phyloP scores from a whole-genome alignment of 2,888 invertebrate species.

The Pammene fasciana region DNA sequence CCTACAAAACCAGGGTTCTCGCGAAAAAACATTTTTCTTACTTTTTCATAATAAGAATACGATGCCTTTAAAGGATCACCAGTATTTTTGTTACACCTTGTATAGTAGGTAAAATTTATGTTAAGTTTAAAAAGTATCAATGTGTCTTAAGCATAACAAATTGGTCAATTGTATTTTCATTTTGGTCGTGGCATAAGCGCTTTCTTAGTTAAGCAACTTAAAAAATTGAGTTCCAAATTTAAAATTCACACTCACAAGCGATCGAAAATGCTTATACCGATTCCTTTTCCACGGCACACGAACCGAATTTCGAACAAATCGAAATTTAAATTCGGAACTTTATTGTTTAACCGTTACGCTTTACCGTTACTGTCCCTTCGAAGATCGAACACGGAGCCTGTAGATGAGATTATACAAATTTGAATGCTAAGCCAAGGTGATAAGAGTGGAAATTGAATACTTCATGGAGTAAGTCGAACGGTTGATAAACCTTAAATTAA shows the following conservation, averaged over 20 bases:
- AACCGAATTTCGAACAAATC: conserved; percentile 39
- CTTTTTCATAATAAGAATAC: no score
- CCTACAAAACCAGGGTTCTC: no score
- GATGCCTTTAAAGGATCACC: no score
- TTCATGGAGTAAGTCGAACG: conserved; percentile 30
- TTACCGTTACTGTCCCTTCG: conserved; percentile 76
- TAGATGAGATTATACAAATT: not conserved
- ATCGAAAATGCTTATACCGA: conserved; percentile 45
- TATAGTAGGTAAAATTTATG: no score
- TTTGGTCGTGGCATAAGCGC: no score
- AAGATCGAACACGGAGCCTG: conserved; percentile 57
- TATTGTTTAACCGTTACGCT: conserved; percentile 72
- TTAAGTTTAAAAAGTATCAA: no score
- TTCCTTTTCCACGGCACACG: conserved; percentile 19
- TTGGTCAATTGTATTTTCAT: no score
- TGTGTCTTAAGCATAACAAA: no score
- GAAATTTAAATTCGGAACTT: conserved; percentile 48
- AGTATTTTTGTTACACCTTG: no score
- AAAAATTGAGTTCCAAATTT: conserved; percentile 8
- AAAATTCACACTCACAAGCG: conserved; percentile 53
- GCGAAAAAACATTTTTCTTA: no score
- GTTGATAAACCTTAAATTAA: conserved; percentile 41
- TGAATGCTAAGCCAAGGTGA: conserved; percentile 25
- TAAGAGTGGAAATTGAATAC: conserved; percentile 15
- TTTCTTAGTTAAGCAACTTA: no score